Conservation (phyloP, 2,113 vertebrate species). For the Podiceps cristatus region DNA sequence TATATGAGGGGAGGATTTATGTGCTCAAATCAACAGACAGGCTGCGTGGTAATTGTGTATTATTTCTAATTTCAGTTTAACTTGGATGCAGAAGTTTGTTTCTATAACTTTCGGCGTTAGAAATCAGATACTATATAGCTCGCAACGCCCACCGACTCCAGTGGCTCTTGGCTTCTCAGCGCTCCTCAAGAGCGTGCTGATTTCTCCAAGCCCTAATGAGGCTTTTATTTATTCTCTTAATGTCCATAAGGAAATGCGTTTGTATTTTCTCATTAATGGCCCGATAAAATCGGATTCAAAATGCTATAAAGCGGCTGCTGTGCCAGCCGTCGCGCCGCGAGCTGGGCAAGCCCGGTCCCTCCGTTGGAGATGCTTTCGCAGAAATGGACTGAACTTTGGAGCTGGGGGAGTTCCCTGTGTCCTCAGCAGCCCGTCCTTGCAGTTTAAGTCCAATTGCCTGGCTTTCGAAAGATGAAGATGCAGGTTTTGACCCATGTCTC, state of each 20-base stretch:
- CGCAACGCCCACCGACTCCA: not conserved
- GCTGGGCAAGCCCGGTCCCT: not conserved
- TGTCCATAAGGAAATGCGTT: not conserved
- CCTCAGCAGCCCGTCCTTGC: not conserved
- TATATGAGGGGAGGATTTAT: not conserved
- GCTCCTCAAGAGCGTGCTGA: not conserved
- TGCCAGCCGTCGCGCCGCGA: not conserved
- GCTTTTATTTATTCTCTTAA: conserved; percentile 30
- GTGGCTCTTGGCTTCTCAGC: not conserved
- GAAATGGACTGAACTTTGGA: not conserved
- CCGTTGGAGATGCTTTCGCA: not conserved
- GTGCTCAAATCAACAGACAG: not conserved
- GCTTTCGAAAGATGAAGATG: not conserved
- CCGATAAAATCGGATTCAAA: not conserved
- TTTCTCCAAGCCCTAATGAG: not conserved
- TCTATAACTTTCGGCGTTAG: not conserved
- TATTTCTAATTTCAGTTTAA: not conserved
- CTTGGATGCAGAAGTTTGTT: not conserved
- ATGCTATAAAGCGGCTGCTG: not conserved
- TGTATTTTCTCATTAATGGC: not conserved
- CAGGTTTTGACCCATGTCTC: not conserved
- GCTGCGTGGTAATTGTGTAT: not conserved
- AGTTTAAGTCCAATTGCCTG: not conserved
- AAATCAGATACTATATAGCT: not conserved
- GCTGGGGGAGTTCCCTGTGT: not conserved